phyloP scores from a whole-genome alignment of 92 coral and sea anemone genomes.

The Scolanthus callimorphus region DNA sequence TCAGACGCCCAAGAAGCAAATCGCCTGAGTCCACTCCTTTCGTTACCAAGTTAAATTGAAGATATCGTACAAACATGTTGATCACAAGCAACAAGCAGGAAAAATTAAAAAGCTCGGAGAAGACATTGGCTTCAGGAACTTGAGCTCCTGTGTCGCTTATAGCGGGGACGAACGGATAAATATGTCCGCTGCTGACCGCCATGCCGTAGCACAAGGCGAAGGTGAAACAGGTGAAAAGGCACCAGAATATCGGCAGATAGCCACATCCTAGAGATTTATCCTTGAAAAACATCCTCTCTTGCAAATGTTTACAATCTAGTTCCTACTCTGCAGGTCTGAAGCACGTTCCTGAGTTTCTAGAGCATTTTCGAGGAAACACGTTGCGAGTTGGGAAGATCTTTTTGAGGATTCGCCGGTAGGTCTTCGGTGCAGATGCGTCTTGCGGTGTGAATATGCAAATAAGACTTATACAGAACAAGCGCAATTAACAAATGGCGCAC shows the following conservation, averaged over 20 bases:
- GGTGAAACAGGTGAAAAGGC: slow-evolving; percentile 77
- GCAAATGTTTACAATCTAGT: neutral
- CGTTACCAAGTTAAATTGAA: slow-evolving; percentile 71
- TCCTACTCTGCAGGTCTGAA: neutral
- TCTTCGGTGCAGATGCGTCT: neutral
- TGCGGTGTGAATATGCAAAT: neutral
- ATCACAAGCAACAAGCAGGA: slow-evolving; percentile 69
- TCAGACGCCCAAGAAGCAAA: slow-evolving; percentile 65
- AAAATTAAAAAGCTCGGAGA: slow-evolving; percentile 89
- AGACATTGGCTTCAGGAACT: slow-evolving; percentile 87
- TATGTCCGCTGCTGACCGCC: slow-evolving; percentile 81
- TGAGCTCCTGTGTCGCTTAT: slow-evolving; percentile 98
- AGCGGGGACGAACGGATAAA: slow-evolving; percentile 95
- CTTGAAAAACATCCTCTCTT: slow-evolving; percentile 36
- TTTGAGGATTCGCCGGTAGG: neutral
- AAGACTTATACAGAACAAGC: neutral
- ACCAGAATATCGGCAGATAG: slow-evolving; percentile 90
- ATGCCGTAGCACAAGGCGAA: slow-evolving; percentile 82
- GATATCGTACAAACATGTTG: slow-evolving; percentile 78
- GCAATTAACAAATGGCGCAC: neutral
- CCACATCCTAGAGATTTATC: slow-evolving; percentile 89
- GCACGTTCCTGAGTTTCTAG: neutral
- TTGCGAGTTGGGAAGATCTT: neutral
- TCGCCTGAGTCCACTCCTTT: slow-evolving; percentile 60
- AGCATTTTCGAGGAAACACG: neutral